Evolutionary conservation across 2,888 invertebrate species (phyloP), one percentile per base, ranked within the genome.

Genomic region (Sphaerophoria taeniata): DNA sequence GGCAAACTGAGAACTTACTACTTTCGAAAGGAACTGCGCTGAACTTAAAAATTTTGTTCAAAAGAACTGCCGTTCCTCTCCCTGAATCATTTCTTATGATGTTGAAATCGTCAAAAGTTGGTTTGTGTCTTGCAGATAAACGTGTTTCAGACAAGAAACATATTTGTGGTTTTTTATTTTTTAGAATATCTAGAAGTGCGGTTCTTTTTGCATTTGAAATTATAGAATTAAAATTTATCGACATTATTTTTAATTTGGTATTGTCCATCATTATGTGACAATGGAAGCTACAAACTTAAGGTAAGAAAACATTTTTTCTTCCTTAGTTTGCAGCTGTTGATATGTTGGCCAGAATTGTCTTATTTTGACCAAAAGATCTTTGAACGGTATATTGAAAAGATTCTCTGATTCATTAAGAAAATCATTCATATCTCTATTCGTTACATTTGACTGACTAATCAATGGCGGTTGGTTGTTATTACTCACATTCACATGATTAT

Each of bases 291-390:
- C 39, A 39, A 39, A 65, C 34, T 49, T 16, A 51, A 67, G 36
- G 39, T 67, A 61, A 12, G 43, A 6, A 31, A 61, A 61, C 60
- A 61, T 61, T 14, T 61, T 45, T 11, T 45, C 60, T 14, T 60
- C 60, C 24, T 60, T 61, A 39, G 31, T 45, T 61, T 61, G 24
- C 24, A 24, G 24, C 24, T 53, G 51, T 51, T 67, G 53, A 39
- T 67, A 67, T 36, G 14, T 11, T 12, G 53, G 53, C 67, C 53
- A 69, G 39, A 55, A 69, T 24, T 69, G 67, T 11, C 53, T 53
- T 39, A 69, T 55, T 53, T 55, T 69, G 24, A 65, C n/a, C 9
- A 65, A 31, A 24, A 43, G 43, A 12, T 69, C 67, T 55, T 16
- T 43, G 11, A 43, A 43, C 12, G 67, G 43, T 2, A 43, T 69